Base-by-base conservation (phyloP, 2,888 invertebrate genomes). In the Sepiola atlantica region DNA sequence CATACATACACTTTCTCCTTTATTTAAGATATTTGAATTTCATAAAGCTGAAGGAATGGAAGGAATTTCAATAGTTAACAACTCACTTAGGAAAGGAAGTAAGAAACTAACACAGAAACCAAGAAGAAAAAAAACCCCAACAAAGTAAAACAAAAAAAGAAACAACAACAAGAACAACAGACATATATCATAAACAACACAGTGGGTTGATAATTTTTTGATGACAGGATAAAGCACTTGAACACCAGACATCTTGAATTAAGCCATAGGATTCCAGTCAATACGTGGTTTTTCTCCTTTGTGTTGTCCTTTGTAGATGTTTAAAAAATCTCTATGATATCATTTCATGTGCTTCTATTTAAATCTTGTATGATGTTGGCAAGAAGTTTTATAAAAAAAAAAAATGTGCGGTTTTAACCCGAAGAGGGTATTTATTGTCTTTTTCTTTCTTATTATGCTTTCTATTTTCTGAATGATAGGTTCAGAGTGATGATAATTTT, bases 151-250 rank as follows among this genome's bases (percentile, higher is more conserved):
- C 28, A 61, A 77, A 77, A 0, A 32, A 32, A n/a, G 32, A n/a
- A 77, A 77, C n/a, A 77, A 3, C 12, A 32, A 57, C 20, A 6
- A 57, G 45, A 45, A 57, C 20, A 24, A 77, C 77, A 16, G n/a
- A n/a, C n/a, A n/a, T n/a, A 77, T 77, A 32, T 77, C 77, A 77
- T 77, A 77, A 77, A 77, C 77, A 77, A 77, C 77, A 77, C n/a
- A 77, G 77, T 18, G n/a, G 77, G 77, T 77, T 77, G 77, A 77
- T n/a, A n/a, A n/a, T n/a, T 77, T 45, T 77, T 77, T 77, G 77
- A 77, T 77, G 77, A 77, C 77, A 77, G 77, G 77, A 77, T n/a
- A n/a, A 77, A 77, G 77, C 77, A 77, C 77, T 77, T 77, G 77
- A 77, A 77, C 77, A 77, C 77, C 77, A 77, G 77, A 77, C 77